Conservation (phyloP, 2,888 invertebrate species). For the Blomia tropicalis region DNA sequence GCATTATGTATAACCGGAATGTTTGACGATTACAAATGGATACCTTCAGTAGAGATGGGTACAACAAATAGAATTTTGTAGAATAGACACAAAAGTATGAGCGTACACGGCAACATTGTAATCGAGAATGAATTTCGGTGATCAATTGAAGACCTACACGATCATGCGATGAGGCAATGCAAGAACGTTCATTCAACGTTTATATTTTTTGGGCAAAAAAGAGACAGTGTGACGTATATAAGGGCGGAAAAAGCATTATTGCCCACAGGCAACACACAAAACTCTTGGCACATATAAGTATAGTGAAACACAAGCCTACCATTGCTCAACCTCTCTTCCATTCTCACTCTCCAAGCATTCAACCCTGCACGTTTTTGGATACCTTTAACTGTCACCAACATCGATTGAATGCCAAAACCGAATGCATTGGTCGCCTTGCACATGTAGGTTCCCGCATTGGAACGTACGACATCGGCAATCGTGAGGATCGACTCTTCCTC, state of each 20-base stretch:
- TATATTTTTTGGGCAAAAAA: neutral
- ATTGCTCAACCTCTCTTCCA: no score
- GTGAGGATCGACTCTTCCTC: slow-evolving; percentile 27
- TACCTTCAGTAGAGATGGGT: neutral
- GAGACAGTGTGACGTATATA: neutral
- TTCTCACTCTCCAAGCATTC: no score
- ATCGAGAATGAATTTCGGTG: neutral
- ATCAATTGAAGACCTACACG: no score
- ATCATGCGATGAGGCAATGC: neutral
- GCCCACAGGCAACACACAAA: slow-evolving; percentile 1
- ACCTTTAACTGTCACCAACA: neutral
- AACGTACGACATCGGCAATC: slow-evolving; percentile 16
- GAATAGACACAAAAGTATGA: neutral
- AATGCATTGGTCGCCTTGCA: slow-evolving; percentile 23
- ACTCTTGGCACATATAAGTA: neutral
- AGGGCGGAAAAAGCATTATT: no score
- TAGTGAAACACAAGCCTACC: neutral
- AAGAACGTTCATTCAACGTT: no score
- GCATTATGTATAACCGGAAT: neutral
- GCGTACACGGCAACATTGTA: neutral
- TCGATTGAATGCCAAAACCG: slow-evolving; percentile 20
- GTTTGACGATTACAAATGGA: no score
- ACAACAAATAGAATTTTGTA: no score
- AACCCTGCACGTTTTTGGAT: neutral
- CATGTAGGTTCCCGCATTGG: slow-evolving; percentile 26